Percentiles rank a stretch among this genome's conserved stretches.
phyloP scores from a whole-genome alignment of 2,113 vertebrate species.

The Gallinago paraguaiae region DNA sequence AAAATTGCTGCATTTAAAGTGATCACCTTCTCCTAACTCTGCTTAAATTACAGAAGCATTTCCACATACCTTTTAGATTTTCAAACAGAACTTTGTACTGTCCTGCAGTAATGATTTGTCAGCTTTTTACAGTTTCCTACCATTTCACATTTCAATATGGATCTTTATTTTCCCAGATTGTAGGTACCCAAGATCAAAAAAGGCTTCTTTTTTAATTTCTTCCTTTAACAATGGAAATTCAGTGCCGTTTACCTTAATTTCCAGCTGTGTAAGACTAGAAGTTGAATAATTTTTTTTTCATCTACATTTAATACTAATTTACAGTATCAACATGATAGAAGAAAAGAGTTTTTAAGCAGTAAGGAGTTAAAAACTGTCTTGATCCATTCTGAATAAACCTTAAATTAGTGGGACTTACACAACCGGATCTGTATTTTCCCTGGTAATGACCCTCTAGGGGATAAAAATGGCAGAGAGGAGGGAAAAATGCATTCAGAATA shows the following conservation, averaged over 20 bases:
- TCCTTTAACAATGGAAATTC: not conserved
- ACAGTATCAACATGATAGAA: not conserved
- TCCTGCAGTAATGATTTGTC: not conserved
- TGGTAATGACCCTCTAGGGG: not conserved
- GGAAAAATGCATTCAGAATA: not conserved
- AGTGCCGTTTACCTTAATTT: not conserved
- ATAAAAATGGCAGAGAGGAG: not conserved
- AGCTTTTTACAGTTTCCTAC: not conserved
- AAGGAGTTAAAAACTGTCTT: not conserved
- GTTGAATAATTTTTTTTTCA: not conserved
- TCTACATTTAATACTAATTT: not conserved
- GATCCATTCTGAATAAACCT: not conserved
- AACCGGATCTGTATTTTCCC: not conserved
- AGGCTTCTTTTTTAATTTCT: not conserved
- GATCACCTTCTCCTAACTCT: not conserved
- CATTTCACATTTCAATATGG: not conserved
- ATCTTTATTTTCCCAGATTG: not conserved
- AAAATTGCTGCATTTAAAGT: not conserved
- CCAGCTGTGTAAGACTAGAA: not conserved
- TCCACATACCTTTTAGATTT: not conserved
- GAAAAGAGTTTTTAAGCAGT: not conserved
- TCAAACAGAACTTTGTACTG: not conserved
- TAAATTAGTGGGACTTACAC: slow-evolving; percentile 8
- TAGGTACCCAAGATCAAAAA: not conserved
- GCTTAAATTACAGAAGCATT: not conserved